phyloP scores from a whole-genome alignment of 53 echinoderm and acorn worm genomes.

The Pentamera pediparva region DNA sequence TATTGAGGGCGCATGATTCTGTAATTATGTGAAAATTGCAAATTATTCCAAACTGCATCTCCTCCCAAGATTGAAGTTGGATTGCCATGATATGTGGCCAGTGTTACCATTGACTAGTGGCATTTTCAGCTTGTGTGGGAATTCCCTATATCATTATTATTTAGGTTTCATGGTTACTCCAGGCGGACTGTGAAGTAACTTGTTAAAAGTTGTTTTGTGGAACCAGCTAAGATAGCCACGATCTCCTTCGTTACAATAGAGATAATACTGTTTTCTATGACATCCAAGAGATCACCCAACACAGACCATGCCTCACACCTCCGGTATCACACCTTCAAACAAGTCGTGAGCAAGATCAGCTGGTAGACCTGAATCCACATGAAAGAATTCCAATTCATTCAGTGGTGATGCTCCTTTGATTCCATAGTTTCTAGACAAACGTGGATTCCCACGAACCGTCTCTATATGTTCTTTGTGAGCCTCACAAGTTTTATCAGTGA shows the following conservation, averaged over 20 bases:
- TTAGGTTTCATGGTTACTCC: slow-evolving; percentile 12
- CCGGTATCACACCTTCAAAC: background rate
- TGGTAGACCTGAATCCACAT: slow-evolving; percentile 23
- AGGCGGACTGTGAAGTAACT: background rate
- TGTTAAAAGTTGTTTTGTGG: too few relatives aligned
- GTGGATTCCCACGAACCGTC: background rate
- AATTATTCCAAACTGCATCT: too few relatives aligned
- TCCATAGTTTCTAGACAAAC: background rate
- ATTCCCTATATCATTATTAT: too few relatives aligned
- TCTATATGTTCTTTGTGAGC: background rate
- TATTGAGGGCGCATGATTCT: too few relatives aligned
- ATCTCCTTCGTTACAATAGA: background rate
- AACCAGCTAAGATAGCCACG: background rate
- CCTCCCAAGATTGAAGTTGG: too few relatives aligned
- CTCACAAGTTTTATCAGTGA: too few relatives aligned
- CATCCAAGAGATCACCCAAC: background rate
- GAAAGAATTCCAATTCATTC: too few relatives aligned
- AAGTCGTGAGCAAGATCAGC: too few relatives aligned
- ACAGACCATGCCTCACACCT: background rate
- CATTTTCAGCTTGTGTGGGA: too few relatives aligned
- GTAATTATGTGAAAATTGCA: too few relatives aligned
- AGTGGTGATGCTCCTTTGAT: slow-evolving; percentile 10
- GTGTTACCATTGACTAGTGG: too few relatives aligned
- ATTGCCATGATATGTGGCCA: too few relatives aligned
- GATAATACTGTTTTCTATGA: slow-evolving; percentile 8